Evolutionary conservation across 1,140 invertebrate genomes (phyloP).

Genomic region (Ectropis grisescens): DNA sequence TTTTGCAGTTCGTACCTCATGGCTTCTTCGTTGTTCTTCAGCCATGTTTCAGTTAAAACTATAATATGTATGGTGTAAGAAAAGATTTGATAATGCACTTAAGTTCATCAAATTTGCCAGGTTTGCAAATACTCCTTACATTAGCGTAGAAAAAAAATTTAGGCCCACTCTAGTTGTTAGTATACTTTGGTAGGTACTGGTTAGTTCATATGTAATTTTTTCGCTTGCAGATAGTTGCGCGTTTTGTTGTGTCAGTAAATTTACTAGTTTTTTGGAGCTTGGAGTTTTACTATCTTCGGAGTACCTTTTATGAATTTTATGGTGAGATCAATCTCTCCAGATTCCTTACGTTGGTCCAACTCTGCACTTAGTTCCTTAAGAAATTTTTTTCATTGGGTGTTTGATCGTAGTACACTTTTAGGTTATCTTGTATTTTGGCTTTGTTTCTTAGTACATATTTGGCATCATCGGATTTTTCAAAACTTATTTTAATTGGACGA

Average conservation of each 20-base stretch:
- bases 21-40: not conserved
- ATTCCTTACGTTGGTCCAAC: conserved; percentile 8
- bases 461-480: conserved; percentile 23
- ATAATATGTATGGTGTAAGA: conserved; percentile 1
- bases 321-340: not conserved
- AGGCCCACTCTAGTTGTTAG: not conserved
- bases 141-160: conserved; percentile 11
- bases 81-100: conserved; percentile 1
- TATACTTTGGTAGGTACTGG: not conserved
- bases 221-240: not conserved
- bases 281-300: not conserved
- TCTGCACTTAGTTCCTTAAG: conserved; percentile 7
- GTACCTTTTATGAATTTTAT: not conserved
- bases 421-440: conserved; percentile 9
- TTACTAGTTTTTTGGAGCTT: not conserved
- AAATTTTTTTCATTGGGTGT: conserved; percentile 11
- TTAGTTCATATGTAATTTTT: not conserved
- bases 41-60: conserved; percentile 5
- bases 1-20: conserved; percentile 1
- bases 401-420: conserved; percentile 17
- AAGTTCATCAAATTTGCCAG: conserved; percentile 9
- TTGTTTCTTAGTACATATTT: conserved; percentile 12
- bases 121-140: conserved; percentile 8
- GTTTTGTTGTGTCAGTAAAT: not conserved
- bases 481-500: not conserved